Evolutionary conservation across 2,113 vertebrate genomes (phyloP).

Genomic region (Actenoides lindsayi): DNA sequence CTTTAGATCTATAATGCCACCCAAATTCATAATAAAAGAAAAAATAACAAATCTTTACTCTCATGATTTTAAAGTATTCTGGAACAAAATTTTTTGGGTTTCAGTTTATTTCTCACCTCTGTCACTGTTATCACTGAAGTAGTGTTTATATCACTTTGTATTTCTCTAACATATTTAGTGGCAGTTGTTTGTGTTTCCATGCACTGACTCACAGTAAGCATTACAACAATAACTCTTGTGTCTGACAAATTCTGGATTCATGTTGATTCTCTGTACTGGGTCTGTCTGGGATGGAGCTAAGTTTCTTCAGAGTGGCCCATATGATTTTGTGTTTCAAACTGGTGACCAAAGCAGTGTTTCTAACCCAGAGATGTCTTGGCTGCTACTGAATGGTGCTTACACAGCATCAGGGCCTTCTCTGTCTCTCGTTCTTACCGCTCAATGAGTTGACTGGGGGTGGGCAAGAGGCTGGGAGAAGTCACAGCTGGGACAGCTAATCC

Average conservation of each 20-base stretch:
- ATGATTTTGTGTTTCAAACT: not conserved
- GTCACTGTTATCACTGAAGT: not conserved
- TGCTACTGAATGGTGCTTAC: not conserved
- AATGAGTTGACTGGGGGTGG: fast-evolving
- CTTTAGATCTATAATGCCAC: not conserved
- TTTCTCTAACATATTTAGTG: not conserved
- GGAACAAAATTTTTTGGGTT: not conserved
- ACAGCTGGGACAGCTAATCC: not conserved
- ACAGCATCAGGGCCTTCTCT: not conserved
- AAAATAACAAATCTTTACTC: not conserved
- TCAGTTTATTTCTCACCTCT: not conserved
- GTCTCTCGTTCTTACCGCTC: not conserved
- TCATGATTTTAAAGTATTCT: not conserved
- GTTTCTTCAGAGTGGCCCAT: not conserved
- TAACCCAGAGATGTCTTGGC: not conserved
- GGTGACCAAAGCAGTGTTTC: not conserved
- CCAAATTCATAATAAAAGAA: not conserved
- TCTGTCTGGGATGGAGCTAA: not conserved
- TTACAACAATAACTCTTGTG: not conserved
- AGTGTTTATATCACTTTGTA: not conserved
- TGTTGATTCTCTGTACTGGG: not conserved
- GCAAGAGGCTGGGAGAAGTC: not conserved
- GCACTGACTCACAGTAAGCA: not conserved
- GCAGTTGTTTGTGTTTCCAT: not conserved
- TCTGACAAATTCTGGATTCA: not conserved